Evolutionary conservation across 2,113 vertebrate species (phyloP).

Genomic region (Alligator mississippiensis): DNA sequence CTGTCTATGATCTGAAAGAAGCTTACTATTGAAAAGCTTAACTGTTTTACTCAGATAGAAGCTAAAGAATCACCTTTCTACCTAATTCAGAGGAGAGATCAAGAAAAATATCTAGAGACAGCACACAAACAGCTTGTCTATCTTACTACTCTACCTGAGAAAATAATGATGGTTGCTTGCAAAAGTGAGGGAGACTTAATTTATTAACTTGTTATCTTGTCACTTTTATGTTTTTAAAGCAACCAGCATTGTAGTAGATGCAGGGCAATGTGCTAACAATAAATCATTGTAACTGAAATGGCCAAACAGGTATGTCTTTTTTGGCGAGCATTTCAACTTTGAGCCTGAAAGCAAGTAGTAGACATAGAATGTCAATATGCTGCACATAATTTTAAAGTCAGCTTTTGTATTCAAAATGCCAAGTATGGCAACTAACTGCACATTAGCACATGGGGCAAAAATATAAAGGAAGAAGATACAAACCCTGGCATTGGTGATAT

Average conservation of each 20-base stretch:
- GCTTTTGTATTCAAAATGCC: neutral
- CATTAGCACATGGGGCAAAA: neutral
- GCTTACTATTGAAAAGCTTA: neutral
- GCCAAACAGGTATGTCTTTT: neutral
- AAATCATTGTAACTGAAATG: neutral
- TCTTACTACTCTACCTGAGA: neutral
- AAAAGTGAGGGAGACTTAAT: neutral
- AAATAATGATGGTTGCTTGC: neutral
- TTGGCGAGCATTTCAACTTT: neutral
- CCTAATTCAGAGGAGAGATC: neutral
- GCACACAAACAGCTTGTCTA: neutral
- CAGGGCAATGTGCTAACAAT: neutral
- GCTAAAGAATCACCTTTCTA: neutral
- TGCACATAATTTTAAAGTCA: neutral
- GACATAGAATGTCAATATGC: neutral
- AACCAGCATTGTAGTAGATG: neutral
- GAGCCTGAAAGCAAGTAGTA: neutral
- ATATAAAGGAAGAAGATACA: neutral
- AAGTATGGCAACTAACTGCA: neutral
- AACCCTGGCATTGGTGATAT: too few species aligned
- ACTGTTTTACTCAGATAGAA: neutral
- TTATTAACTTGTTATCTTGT: neutral
- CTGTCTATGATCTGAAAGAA: neutral
- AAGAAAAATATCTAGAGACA: neutral
- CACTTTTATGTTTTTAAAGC: neutral